These are phyloP conservation scores for Heliconius himera DNA, from an alignment of 1,140 invertebrate genomes.

Conservation along the genomic window DNA sequence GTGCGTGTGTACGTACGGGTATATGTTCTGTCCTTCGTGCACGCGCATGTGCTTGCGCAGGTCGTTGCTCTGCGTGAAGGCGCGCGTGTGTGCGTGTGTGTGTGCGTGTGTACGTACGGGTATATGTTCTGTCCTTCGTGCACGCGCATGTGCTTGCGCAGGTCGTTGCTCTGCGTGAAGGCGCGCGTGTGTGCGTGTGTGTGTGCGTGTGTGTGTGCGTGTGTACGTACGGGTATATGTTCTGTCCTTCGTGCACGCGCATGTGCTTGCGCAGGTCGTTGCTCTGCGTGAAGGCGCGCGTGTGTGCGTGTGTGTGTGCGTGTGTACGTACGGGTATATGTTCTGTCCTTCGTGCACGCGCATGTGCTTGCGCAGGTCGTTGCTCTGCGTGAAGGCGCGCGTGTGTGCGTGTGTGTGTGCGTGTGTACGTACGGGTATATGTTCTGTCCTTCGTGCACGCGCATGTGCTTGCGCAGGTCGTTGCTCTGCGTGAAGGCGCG, in stretches of 20 bases:
- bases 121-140: constrained; percentile 81
- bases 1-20: constrained; percentile 64
- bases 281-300: constrained; percentile 81
- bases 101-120: constrained; percentile 58
- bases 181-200: too few relatives aligned
- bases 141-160: constrained; percentile 75
- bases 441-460: constrained; percentile 78
- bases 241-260: constrained; percentile 76
- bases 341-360: constrained; percentile 78
- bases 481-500: constrained; percentile 82
- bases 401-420: too few relatives aligned
- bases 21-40: constrained; percentile 79
- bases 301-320: too few relatives aligned
- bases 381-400: constrained; percentile 81
- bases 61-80: constrained; percentile 81
- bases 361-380: constrained; percentile 80
- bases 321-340: constrained; percentile 71
- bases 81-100: too few relatives aligned
- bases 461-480: constrained; percentile 78
- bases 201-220: too few relatives aligned
- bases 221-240: constrained; percentile 74
- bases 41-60: constrained; percentile 76
- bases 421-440: constrained; percentile 71
- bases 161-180: constrained; percentile 81
- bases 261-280: constrained; percentile 81